Conservation (phyloP, 2,113 vertebrate species). For the Nymphicus hollandicus region DNA sequence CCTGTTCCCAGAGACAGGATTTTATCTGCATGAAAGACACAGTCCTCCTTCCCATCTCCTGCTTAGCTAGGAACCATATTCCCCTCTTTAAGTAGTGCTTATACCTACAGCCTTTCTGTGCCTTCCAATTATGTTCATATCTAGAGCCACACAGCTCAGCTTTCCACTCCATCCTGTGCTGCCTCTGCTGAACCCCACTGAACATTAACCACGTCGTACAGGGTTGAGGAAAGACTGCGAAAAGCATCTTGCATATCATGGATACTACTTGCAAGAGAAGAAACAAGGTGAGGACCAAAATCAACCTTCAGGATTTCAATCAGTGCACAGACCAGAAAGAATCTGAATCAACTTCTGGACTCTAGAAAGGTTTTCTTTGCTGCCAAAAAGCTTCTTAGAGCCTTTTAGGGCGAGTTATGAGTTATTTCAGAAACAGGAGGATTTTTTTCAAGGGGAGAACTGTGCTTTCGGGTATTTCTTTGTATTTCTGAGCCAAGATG, state of each 20-base stretch:
- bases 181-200: neutral
- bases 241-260: neutral
- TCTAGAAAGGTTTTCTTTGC: neutral
- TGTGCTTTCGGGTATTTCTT: neutral
- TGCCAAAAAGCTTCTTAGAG: neutral
- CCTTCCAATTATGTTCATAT: neutral
- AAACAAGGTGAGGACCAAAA: neutral
- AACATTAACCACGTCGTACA: neutral
- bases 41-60: neutral
- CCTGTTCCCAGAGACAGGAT: neutral
- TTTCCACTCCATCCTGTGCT: neutral
- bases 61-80: neutral
- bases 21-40: neutral
- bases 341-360: neutral
- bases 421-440: conserved; percentile 17
- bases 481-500: conserved; percentile 8
- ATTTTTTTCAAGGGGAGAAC: neutral
- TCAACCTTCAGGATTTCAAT: neutral
- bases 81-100: neutral
- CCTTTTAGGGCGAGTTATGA: neutral
- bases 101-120: neutral
- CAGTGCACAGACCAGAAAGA: neutral
- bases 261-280: neutral
- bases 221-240: neutral
- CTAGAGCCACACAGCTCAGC: neutral